These are phyloP conservation scores for Scrobipalpa costella DNA, from an alignment of 2,888 invertebrate genomes.

Conservation along the genomic window DNA sequence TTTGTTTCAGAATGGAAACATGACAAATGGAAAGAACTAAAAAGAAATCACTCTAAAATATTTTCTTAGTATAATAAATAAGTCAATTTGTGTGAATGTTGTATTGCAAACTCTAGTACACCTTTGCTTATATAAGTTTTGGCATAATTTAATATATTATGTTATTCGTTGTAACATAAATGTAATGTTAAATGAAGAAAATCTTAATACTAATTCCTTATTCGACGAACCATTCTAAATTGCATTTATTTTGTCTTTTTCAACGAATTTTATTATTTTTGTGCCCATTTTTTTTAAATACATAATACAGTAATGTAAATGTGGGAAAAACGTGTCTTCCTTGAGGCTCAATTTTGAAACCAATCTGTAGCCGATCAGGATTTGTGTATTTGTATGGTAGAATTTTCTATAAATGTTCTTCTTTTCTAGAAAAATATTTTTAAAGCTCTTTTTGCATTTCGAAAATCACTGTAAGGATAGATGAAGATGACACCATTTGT, in stretches of 20 bases:
- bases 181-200: background rate
- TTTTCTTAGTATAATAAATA: background rate
- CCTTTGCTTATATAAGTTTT: background rate
- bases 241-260: slow-evolving; percentile 43
- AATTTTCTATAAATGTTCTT: background rate
- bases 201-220: background rate
- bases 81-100: slow-evolving; percentile 13
- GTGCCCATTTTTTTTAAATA: slow-evolving; percentile 14
- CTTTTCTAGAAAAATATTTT: background rate
- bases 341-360: background rate
- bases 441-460: background rate
- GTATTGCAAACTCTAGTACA: slow-evolving; percentile 9
- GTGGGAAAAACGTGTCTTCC: no score
- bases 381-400: background rate
- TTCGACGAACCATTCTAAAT: slow-evolving; percentile 40
- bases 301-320: slow-evolving; percentile 1
- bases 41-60: background rate
- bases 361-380: no score
- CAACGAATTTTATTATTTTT: slow-evolving; percentile 44
- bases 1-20: slow-evolving; percentile 62
- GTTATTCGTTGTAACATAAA: background rate
- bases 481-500: background rate
- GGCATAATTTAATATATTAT: background rate
- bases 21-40: slow-evolving; percentile 68
- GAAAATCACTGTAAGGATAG: no score